Evolutionary conservation across 2,888 invertebrate genomes (phyloP).

Genomic region (Pycnomerus fuliginosus): DNA sequence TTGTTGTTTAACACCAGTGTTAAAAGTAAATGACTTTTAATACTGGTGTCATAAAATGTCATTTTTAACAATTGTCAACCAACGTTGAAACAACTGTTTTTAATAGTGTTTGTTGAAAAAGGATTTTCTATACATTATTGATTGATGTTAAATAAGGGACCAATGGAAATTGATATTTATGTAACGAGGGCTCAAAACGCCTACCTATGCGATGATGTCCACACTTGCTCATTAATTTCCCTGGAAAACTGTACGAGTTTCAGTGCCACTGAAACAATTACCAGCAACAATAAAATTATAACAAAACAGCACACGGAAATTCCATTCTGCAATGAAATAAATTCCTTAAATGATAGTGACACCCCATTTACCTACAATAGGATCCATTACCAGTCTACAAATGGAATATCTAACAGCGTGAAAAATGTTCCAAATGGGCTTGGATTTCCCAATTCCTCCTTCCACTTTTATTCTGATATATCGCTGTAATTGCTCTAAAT

Average conservation of each 20-base stretch:
- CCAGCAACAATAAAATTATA: slow-evolving; percentile 48
- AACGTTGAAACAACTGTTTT: no score
- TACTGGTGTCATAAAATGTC: no score
- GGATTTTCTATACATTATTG: no score
- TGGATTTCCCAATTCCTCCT: slow-evolving; percentile 67
- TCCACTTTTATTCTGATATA: slow-evolving; percentile 65
- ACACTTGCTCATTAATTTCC: slow-evolving; percentile 35
- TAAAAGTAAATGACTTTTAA: no score
- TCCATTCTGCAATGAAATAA: slow-evolving; percentile 43
- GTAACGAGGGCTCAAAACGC: no score
- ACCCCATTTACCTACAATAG: slow-evolving; percentile 57
- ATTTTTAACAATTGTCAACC: no score
- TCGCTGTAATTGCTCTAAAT: slow-evolving; percentile 59
- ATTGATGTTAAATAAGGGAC: no score
- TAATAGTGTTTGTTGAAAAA: no score
- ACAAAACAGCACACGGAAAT: slow-evolving; percentile 45
- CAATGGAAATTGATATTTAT: no score
- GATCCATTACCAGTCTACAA: slow-evolving; percentile 65
- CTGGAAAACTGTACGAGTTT: slow-evolving; percentile 47
- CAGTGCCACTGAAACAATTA: slow-evolving; percentile 46
- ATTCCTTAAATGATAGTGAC: neutral
- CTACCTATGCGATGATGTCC: slow-evolving; percentile 40
- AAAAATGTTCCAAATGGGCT: slow-evolving; percentile 70
- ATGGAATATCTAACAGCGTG: slow-evolving; percentile 63
- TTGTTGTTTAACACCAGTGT: no score